Conservation (phyloP, 2,888 invertebrate genomes). For the Syrphus vitripennis region DNA sequence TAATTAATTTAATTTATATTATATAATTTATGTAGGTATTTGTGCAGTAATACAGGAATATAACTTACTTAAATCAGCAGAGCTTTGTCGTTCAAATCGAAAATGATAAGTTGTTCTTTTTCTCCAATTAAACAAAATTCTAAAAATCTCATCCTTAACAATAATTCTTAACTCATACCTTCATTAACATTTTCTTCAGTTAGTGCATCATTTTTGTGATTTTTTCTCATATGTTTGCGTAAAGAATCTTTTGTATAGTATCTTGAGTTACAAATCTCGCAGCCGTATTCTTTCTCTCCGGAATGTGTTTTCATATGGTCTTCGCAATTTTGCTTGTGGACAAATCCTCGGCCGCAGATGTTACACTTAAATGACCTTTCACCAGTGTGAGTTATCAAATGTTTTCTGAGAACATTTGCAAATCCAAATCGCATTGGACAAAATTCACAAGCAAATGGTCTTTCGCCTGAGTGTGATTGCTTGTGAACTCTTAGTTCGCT, state of each 20-base stretch:
- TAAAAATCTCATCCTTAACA: not conserved
- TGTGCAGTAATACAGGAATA: not conserved
- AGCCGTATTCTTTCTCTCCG: slow-evolving; percentile 4
- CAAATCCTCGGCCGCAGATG: slow-evolving; percentile 11
- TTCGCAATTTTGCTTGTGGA: slow-evolving; percentile 16
- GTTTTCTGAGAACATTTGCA: slow-evolving; percentile 20
- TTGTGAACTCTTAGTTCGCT: slow-evolving; percentile 21
- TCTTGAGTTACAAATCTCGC: not conserved
- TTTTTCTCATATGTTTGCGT: slow-evolving; percentile 7
- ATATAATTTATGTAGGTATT: not conserved
- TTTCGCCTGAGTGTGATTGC: slow-evolving; percentile 8
- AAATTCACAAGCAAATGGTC: slow-evolving; percentile 24
- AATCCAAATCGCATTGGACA: slow-evolving; percentile 26
- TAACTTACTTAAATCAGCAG: not conserved
- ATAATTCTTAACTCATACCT: not conserved
- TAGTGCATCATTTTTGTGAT: not conserved
- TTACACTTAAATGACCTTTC: slow-evolving; percentile 18
- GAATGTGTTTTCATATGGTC: slow-evolving; percentile 28
- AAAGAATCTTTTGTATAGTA: slow-evolving; percentile 22
- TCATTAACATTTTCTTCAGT: not conserved
- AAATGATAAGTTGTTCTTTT: not conserved
- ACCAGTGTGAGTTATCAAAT: slow-evolving; percentile 9
- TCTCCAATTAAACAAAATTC: not conserved
- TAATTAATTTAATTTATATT: not conserved
- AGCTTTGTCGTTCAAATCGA: not conserved